These are phyloP conservation scores for Siniperca chuatsi DNA, from an alignment of 2,113 vertebrate genomes.

Conservation along the genomic window DNA sequence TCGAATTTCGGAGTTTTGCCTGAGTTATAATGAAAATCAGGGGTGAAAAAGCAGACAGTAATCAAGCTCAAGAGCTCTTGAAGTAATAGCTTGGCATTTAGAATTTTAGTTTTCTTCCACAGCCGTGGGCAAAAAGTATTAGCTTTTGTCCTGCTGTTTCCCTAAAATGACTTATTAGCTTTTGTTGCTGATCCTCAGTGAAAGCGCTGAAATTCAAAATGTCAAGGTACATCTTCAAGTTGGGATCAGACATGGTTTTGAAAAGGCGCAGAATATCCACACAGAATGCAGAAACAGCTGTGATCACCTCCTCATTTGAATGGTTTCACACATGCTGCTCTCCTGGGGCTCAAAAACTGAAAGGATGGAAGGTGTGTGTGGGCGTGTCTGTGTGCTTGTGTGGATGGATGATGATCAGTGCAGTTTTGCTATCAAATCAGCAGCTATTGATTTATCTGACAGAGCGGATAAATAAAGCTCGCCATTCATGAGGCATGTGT, in stretches of 20 bases:
- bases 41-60: conserved; percentile 13
- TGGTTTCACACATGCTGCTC: conserved; percentile 6
- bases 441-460: conserved; percentile 78
- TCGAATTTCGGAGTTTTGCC: conserved; percentile 7
- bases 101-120: neutral
- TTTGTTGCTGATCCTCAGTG: conserved; percentile 23
- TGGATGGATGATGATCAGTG: conserved; percentile 54
- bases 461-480: conserved; percentile 74
- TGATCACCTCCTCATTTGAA: conserved; percentile 30
- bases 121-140: neutral
- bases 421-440: conserved; percentile 74
- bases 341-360: neutral
- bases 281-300: neutral
- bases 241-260: conserved; percentile 22
- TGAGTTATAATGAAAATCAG: conserved; percentile 22
- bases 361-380: neutral
- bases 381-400: neutral
- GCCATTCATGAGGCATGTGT: conserved; percentile 38
- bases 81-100: conserved; percentile 28
- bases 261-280: conserved; percentile 4
- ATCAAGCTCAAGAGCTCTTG: conserved; percentile 43
- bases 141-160: conserved; percentile 13
- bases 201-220: conserved; percentile 43
- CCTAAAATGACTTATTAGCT: conserved; percentile 25
- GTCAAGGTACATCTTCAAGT: conserved; percentile 32